Evolutionary conservation across 2,888 invertebrate genomes (phyloP).

Genomic region (Cephus pygmeus): DNA sequence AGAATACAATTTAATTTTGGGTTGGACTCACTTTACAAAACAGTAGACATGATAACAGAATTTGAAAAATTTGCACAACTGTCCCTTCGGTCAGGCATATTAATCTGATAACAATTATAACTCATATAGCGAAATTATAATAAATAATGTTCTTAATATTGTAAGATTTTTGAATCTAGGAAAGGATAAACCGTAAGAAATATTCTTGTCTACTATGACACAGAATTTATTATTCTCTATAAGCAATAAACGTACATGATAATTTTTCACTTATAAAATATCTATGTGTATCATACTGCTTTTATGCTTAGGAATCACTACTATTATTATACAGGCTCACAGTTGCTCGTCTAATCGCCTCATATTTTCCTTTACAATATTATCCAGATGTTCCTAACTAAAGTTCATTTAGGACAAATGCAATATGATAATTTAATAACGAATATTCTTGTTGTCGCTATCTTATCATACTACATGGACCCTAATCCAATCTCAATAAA

Average conservation of each 20-base stretch:
- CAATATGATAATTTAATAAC: slow-evolving; percentile 22
- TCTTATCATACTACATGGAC: slow-evolving; percentile 13
- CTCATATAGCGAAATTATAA: too few relatives aligned
- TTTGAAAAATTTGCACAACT: too few relatives aligned
- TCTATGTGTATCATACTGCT: slow-evolving; percentile 45
- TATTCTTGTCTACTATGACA: slow-evolving; percentile 45
- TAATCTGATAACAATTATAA: too few relatives aligned
- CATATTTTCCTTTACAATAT: slow-evolving; percentile 26
- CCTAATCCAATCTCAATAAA: slow-evolving; percentile 4
- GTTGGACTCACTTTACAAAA: too few relatives aligned
- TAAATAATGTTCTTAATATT: too few relatives aligned
- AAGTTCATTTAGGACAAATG: slow-evolving; percentile 35
- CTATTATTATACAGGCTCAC: slow-evolving; percentile 48
- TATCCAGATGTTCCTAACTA: slow-evolving; percentile 33
- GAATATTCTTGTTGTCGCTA: slow-evolving; percentile 31
- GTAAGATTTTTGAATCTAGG: not conserved
- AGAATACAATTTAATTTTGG: too few relatives aligned
- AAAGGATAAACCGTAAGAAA: not conserved
- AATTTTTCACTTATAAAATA: slow-evolving; percentile 62
- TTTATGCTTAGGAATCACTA: slow-evolving; percentile 30
- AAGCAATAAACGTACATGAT: slow-evolving; percentile 61
- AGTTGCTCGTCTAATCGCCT: slow-evolving; percentile 8
- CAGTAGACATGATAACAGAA: too few relatives aligned
- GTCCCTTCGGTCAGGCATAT: too few relatives aligned
- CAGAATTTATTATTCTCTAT: slow-evolving; percentile 60